Percentiles rank a stretch among this genome's conserved stretches.
These are phyloP conservation scores for Drosophila neocordata DNA, from an alignment of 1,140 invertebrate species.

Conservation along the genomic window DNA sequence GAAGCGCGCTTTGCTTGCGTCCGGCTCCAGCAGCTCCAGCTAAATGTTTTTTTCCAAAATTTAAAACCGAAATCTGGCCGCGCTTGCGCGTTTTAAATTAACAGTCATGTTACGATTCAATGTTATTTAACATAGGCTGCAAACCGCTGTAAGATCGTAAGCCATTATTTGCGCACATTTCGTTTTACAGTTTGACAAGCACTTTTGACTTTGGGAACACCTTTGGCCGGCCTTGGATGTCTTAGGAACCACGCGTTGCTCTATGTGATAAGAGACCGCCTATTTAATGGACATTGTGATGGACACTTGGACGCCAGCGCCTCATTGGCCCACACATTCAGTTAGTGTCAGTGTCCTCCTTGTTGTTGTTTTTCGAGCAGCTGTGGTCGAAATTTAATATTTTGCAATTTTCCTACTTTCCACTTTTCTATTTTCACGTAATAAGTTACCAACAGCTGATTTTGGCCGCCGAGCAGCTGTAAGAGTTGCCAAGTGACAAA, in stretches of 20 bases:
- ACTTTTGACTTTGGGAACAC: neutral
- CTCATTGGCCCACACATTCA: neutral
- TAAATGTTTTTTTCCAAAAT: constrained; percentile 57
- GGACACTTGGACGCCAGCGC: neutral
- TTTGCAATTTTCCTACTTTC: constrained; percentile 38
- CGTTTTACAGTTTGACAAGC: neutral
- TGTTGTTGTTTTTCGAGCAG: constrained; percentile 3
- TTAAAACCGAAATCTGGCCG: constrained; percentile 30
- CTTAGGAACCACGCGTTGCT: neutral
- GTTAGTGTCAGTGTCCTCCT: neutral
- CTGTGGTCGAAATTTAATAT: constrained; percentile 48
- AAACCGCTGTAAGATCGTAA: neutral
- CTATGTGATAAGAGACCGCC: neutral
- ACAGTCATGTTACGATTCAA: constrained; percentile 53
- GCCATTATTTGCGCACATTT: neutral
- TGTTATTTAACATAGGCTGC: neutral
- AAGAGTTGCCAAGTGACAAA: constrained; percentile 27
- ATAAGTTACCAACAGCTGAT: constrained; percentile 35
- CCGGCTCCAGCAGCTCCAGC: constrained; percentile 72
- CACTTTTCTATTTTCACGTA: constrained; percentile 70
- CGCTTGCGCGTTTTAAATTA: constrained; percentile 38
- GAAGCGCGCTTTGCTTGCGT: constrained; percentile 73
- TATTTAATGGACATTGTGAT: neutral
- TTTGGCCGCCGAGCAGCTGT: constrained; percentile 46
- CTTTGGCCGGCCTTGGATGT: neutral